A percentile compares a stretch with the other conserved stretches of the same genome.
Conservation (phyloP, 1,140 invertebrate genomes). For the Pararge aegeria region DNA sequence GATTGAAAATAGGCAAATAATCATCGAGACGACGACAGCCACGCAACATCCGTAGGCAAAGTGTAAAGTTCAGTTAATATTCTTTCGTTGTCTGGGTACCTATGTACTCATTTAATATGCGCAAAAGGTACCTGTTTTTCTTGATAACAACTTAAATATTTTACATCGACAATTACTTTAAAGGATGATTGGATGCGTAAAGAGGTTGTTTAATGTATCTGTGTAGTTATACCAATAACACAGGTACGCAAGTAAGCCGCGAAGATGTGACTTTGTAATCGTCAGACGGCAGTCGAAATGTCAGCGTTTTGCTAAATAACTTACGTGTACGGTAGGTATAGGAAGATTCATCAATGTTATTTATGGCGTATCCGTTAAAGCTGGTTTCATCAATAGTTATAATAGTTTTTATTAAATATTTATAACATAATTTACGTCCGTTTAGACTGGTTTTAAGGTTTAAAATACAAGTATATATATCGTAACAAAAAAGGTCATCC, state of each 20-base stretch:
- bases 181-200: constrained; percentile 26
- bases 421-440: no score
- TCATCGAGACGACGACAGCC: constrained; percentile 13
- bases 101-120: constrained; percentile 10
- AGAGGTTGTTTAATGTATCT: constrained; percentile 12
- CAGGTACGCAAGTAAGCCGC: constrained; percentile 60
- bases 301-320: constrained; percentile 55
- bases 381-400: constrained; percentile 4
- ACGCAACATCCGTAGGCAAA: constrained; percentile 21
- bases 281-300: constrained; percentile 50
- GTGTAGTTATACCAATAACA: neutral
- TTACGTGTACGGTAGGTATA: constrained; percentile 33
- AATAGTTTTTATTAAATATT: neutral
- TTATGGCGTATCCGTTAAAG: constrained; percentile 10
- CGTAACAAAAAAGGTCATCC: no score
- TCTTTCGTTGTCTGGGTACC: constrained; percentile 26
- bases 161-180: constrained; percentile 18
- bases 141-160: constrained; percentile 24
- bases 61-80: constrained; percentile 27
- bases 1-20: constrained; percentile 32
- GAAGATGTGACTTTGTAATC: constrained; percentile 45
- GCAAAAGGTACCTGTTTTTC: constrained; percentile 13
- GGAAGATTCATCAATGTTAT: constrained; percentile 34
- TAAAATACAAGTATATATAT: no score
- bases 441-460: no score